Evolutionary conservation across 2,113 vertebrate genomes (phyloP), one percentile per base, ranked within the genome.

Genomic region (Craseonycteris thonglongyai): DNA sequence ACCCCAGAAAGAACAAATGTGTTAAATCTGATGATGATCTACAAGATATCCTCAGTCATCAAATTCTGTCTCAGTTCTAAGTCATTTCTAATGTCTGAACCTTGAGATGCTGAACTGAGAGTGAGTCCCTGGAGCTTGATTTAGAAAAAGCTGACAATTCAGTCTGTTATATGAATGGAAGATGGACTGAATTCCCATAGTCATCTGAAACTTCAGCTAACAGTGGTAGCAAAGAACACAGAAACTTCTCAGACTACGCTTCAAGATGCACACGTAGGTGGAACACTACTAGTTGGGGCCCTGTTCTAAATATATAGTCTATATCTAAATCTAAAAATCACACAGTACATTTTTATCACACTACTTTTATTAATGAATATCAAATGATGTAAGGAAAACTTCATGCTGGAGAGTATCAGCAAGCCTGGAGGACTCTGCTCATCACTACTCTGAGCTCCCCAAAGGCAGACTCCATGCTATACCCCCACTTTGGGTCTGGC

Each of bases 191-290:
- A 35, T n/a, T 33, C 24, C 58, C 35, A 7, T 0, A 33, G 51
- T 12, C 26, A 30, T 7, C n/a, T 1, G 51, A 81, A 79, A 22
- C 38, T 47, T 7, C 49, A 13, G 61, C 30, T 38, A 51, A 28
- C 3, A 26, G 49, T 4, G 47, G 54, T 0, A 3, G 22, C 51
- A 38, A 38, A 76, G 63, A 58, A 24, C 40, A 14, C 6, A 54
- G 42, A 5, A 24, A 9, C 10, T 1, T 6, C 18, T 2, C n/a
- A 58, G 40, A 56, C 16, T 18, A 1, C 0, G 10, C 45, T 58
- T 21, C 33, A 58, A 71, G n/a, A 35, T 1, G 33, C 2, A 45
- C n/a, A 45, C 28, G 9, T 4, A 49, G 49, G 24, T 14, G 14
- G 16, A 54, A 83, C 15, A 33, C 30, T 40, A 10, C 4, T 30